Base-by-base conservation (phyloP, 2,113 vertebrate genomes). In the Amblyopsis rosae region DNA sequence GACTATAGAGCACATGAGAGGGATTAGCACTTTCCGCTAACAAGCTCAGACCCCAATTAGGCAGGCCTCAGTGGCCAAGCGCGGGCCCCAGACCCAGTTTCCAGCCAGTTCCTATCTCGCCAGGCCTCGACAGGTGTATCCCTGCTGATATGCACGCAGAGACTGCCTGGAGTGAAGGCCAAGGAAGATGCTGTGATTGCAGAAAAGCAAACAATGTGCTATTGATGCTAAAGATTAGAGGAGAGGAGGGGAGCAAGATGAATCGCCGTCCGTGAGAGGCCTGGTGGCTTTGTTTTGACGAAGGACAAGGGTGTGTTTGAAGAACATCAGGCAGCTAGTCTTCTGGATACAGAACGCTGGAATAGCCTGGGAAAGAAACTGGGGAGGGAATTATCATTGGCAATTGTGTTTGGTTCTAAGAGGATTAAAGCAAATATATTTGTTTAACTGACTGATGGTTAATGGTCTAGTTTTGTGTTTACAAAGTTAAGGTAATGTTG, bases 1-100 rank as follows among this genome's bases (percentile, higher is more conserved):
- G 89, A 92, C 88, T 88, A 66, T 72, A 82, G 77, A 90, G 85
- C 90, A 89, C 90, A 92, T 92, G 91, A 93, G 85, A 90, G 80
- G 90, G 92, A 92, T 93, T 93, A 93, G 85, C 71, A 70, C 86
- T 83, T 83, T 84, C 78, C 54, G n/a, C 85, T 91, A 92, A 91
- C 89, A 91, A 92, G 88, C 90, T 90, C 86, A 84, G 79, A 87
- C 84, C 82, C 89, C 87, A 90, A 90, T 93, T 93, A 90, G 90
- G 88, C 85, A 89, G 88, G 85, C 86, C 77, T 89, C 82, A 75
- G 71, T 86, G 80, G 81, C 80, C 74, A 50, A 78, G 81, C 73
- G 76, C 65, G 17, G 41, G 86, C 74, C 54, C 61, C 26, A 16
- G 71, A 51, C 62, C 73, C 12, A 12, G 69, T 65, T 75, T 82